Percentiles rank a stretch among this genome's conserved stretches.
phyloP scores from a whole-genome alignment of 2,113 vertebrate genomes.

The Polyodon spathula region DNA sequence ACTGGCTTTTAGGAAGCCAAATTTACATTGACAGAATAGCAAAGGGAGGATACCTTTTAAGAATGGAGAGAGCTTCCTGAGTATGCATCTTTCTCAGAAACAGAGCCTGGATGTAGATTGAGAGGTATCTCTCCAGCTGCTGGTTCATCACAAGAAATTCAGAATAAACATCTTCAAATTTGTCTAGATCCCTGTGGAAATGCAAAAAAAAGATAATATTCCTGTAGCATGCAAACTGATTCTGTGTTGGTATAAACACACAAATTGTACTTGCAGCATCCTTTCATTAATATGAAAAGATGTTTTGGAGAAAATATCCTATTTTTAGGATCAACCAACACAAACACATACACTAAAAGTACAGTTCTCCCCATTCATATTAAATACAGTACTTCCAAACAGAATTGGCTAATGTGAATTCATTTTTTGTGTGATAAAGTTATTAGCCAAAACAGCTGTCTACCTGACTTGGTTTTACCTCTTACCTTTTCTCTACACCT shows the following conservation, averaged over 20 bases:
- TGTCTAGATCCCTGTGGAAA: slow-evolving; percentile 12
- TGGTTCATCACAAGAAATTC: slow-evolving; percentile 23
- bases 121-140: slow-evolving; percentile 20
- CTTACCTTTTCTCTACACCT: slow-evolving; percentile 19
- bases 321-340: too few relatives aligned
- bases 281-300: too few relatives aligned
- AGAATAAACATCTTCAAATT: slow-evolving; percentile 22
- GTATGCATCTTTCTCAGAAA: slow-evolving; percentile 19
- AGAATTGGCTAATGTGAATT: too few relatives aligned
- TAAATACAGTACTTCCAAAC: too few relatives aligned
- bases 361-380: too few relatives aligned
- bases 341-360: too few relatives aligned
- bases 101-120: slow-evolving; percentile 23
- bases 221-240: not conserved
- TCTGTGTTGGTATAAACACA: not conserved
- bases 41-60: slow-evolving; percentile 13
- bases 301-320: too few relatives aligned
- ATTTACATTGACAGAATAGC: not conserved
- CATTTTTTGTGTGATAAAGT: too few relatives aligned
- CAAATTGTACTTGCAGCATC: not conserved
- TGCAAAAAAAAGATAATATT: not conserved
- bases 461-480: too few relatives aligned
- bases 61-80: slow-evolving; percentile 18
- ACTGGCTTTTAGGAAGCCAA: too few relatives aligned
- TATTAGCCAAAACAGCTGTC: too few relatives aligned